These are phyloP conservation scores for Notocelia uddmanniana DNA, from an alignment of 2,888 invertebrate genomes.

Conservation along the genomic window DNA sequence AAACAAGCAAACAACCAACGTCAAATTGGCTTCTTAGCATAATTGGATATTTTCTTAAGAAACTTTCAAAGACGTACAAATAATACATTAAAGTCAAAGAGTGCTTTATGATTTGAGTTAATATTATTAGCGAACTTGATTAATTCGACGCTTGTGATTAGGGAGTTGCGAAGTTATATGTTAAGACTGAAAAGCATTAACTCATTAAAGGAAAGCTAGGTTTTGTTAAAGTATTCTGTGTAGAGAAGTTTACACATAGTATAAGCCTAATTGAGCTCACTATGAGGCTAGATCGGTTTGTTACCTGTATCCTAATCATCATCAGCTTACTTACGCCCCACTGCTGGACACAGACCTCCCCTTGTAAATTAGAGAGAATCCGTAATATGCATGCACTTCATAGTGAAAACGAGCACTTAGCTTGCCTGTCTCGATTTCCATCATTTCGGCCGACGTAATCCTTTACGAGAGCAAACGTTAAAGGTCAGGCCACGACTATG, in stretches of 20 bases:
- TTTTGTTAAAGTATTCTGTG: not conserved
- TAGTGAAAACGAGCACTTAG: no score
- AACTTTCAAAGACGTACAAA: constrained; percentile 60
- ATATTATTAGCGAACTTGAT: not conserved
- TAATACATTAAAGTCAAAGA: constrained; percentile 27
- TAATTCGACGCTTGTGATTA: constrained; percentile 6
- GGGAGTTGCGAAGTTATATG: constrained; percentile 10
- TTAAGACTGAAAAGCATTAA: not conserved
- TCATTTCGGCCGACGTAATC: not conserved
- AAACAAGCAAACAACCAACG: constrained; percentile 61
- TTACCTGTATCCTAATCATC: no score
- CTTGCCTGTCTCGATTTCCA: no score
- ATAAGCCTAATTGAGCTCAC: no score
- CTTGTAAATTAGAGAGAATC: no score
- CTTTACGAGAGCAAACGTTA: not conserved
- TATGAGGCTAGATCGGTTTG: no score
- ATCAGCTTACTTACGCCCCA: no score
- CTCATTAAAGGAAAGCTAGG: not conserved
- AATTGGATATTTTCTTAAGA: constrained; percentile 68
- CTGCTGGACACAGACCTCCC: no score
- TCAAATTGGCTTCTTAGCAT: constrained; percentile 71
- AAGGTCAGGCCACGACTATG: no score
- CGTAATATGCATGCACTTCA: no score
- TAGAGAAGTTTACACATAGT: no score
- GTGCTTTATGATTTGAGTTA: constrained; percentile 11